Evolutionary conservation across 2,797 vertebrate genomes (phyloP).

Genomic region (Acipenser oxyrinchus): DNA sequence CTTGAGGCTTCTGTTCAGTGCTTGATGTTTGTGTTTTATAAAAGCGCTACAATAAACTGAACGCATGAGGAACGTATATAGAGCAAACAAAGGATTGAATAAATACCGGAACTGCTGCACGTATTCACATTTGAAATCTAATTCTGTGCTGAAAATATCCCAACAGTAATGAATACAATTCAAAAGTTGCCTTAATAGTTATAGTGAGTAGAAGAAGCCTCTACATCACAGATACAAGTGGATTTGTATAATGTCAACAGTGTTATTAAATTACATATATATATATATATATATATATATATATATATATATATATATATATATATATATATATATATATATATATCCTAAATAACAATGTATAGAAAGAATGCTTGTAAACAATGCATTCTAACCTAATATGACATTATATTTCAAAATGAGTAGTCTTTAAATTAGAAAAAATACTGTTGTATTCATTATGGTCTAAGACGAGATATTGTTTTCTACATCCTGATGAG

Average conservation of each 20-base stretch:
- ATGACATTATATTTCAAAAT: background rate
- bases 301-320: background rate
- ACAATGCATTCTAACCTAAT: no score
- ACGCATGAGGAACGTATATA: background rate
- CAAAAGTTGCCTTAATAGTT: no score
- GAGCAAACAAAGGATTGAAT: background rate
- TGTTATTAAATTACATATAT: background rate
- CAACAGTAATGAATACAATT: no score
- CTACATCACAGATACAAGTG: no score
- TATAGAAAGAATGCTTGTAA: background rate
- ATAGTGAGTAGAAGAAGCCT: no score
- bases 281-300: constrained; percentile 1
- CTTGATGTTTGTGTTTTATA: constrained; percentile 1
- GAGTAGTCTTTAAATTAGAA: background rate
- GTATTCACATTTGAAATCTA: no score
- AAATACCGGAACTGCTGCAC: no score
- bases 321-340: constrained; percentile 3
- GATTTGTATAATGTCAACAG: no score
- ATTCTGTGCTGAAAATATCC: no score
- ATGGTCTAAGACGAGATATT: no score
- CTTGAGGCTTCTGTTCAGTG: background rate
- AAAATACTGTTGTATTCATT: no score
- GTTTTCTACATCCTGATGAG: no score
- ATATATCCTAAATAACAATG: background rate
- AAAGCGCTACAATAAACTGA: background rate